phyloP scores from a whole-genome alignment of 2,113 vertebrate genomes.

The Harpagus bidentatus region DNA sequence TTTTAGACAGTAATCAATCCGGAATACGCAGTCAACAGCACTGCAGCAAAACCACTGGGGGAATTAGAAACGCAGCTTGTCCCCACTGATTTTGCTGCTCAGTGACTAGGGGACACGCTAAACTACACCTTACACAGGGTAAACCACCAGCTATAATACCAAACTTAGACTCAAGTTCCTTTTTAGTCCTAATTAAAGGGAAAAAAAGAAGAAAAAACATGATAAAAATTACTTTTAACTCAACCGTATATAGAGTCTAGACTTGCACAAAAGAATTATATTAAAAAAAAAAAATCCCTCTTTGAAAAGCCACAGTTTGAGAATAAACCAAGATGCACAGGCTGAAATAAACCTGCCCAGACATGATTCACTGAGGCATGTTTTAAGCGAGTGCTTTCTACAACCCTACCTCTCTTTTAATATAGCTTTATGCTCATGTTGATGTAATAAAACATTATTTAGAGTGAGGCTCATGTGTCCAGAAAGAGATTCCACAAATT shows the following conservation, averaged over 20 bases:
- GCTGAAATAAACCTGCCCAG: neutral
- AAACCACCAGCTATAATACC: neutral
- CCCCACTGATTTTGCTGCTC: neutral
- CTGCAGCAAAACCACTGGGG: neutral
- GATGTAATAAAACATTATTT: neutral
- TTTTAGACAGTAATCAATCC: neutral
- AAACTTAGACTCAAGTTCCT: neutral
- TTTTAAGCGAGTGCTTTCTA: neutral
- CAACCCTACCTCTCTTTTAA: neutral
- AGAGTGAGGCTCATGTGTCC: neutral
- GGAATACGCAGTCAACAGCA: too few species aligned
- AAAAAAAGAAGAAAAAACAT: neutral
- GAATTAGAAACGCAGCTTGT: neutral
- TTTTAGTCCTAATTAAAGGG: neutral
- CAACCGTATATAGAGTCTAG: neutral
- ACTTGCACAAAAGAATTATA: neutral
- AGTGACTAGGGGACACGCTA: accelerated
- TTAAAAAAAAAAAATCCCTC: neutral
- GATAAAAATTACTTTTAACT: neutral
- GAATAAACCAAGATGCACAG: neutral
- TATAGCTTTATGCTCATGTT: neutral
- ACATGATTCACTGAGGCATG: neutral
- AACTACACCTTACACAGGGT: neutral
- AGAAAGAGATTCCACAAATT: neutral
- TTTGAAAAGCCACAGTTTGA: neutral